Conservation (phyloP, 2,797 vertebrate species). For the Malacoctenus gilli region DNA sequence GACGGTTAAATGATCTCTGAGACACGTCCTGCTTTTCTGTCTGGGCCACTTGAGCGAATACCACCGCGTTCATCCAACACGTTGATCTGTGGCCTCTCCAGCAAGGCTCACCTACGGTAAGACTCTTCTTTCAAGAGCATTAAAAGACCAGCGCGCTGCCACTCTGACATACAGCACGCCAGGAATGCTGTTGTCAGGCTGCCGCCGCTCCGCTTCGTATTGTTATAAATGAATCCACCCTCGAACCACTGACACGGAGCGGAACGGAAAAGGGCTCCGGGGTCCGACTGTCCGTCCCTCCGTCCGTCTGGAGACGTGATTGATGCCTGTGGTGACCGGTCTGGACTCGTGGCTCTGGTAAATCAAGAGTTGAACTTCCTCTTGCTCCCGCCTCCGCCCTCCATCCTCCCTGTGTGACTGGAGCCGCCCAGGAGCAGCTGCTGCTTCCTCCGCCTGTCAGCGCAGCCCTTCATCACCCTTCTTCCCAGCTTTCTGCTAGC, state of each 20-base stretch:
- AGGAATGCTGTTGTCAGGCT: slow-evolving; percentile 28
- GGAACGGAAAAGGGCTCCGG: slow-evolving; percentile 26
- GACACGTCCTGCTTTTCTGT: neutral
- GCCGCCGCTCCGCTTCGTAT: slow-evolving; percentile 36
- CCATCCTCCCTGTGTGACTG: slow-evolving; percentile 47
- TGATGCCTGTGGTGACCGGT: slow-evolving; percentile 49
- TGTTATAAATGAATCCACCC: slow-evolving; percentile 44
- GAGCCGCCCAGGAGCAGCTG: slow-evolving; percentile 71
- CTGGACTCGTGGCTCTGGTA: slow-evolving; percentile 50
- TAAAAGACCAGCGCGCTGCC: slow-evolving; percentile 16
- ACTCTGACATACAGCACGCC: slow-evolving; percentile 22
- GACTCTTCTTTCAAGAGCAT: slow-evolving; percentile 24
- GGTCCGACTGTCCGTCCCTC: slow-evolving; percentile 36
- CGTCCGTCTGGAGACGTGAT: slow-evolving; percentile 42
- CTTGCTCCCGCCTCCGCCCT: slow-evolving; percentile 38
- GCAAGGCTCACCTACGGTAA: slow-evolving; percentile 7
- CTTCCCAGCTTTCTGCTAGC: slow-evolving; percentile 47
- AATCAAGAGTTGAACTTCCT: slow-evolving; percentile 59
- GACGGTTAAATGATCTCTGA: neutral
- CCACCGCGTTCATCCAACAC: slow-evolving; percentile 5
- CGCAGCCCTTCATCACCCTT: slow-evolving; percentile 58
- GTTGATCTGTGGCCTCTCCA: slow-evolving; percentile 7
- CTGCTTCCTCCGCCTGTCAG: slow-evolving; percentile 74
- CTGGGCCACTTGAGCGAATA: slow-evolving; percentile 1
- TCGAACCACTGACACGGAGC: slow-evolving; percentile 24